These are phyloP conservation scores for Sebastes miniatus DNA, from an alignment of 2,797 vertebrate genomes.

Conservation along the genomic window DNA sequence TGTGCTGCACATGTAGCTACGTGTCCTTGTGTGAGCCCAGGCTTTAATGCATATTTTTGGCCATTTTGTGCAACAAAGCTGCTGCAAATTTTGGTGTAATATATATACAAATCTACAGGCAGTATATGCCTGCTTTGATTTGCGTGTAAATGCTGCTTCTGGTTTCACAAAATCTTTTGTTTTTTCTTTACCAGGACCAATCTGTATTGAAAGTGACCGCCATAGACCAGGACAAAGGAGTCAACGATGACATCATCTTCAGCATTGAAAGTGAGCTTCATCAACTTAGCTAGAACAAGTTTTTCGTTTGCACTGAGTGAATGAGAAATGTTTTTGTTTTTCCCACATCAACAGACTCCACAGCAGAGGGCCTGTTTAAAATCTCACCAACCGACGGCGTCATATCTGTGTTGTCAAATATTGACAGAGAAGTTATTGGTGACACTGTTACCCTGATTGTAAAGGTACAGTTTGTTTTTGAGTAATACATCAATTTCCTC, in stretches of 20 bases:
- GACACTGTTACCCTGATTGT: conserved; percentile 81
- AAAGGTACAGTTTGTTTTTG: conserved; percentile 70
- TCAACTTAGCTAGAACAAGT: neutral
- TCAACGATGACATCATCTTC: conserved; percentile 84
- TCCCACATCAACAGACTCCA: conserved; percentile 50
- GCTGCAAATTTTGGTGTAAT: neutral
- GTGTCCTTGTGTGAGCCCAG: neutral
- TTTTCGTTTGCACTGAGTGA: neutral
- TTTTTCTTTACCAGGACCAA: conserved; percentile 69
- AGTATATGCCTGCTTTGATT: neutral
- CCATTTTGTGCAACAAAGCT: neutral
- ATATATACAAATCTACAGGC: neutral
- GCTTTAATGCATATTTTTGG: neutral
- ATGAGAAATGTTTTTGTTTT: neutral
- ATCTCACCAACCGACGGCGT: conserved; percentile 68
- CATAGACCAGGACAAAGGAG: conserved; percentile 85
- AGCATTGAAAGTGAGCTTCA: conserved; percentile 84
- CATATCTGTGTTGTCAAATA: conserved; percentile 71
- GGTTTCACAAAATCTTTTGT: neutral
- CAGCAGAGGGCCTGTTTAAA: conserved; percentile 68
- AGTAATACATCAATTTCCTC: neutral
- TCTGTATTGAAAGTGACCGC: conserved; percentile 82
- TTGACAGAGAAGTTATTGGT: conserved; percentile 86
- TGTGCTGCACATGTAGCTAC: neutral
- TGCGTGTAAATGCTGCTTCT: neutral